Evolutionary conservation across 2,113 vertebrate genomes (phyloP), one percentile per base, ranked within the genome.

Genomic region (Pyxicephalus adspersus): DNA sequence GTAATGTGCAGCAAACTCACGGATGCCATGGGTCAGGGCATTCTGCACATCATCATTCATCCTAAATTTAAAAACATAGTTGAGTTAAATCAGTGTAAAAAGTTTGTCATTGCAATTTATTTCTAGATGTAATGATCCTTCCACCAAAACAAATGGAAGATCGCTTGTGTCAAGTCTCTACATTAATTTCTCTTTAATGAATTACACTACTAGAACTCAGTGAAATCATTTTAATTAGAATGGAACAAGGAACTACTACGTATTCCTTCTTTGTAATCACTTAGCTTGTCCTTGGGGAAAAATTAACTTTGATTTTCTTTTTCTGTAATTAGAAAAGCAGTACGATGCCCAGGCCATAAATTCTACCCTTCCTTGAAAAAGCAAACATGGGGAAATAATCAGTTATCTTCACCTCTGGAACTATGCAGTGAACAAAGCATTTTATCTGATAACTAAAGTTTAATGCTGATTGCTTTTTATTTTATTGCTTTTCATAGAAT

Each of bases 101-200:
- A 58, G 31, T 13, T 51, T 45, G 38, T 51, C 34, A 5, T 25
- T 57, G 57, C 70, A 50, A 63, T 76, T 63, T 76, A 76, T 3
- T 76, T 18, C 85, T 63, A 0, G 50, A 52, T 52, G 0, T 68
- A 75, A 65, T 77, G 82, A 20, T 45, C 58, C 63, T 80, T 76
- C 13, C 23, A 29, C 52, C 60, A 81, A 71, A 77, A 65, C 28
- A 29, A 80, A 1, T 22, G 18, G 72, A 29, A 83, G 60, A 70
- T 84, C 23, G 57, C 80, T 25, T 80, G 15, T 38, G 55, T 88
- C 55, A 85, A 78, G 73, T 4, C 58, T 84, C 79, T 29, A 3
- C 77, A 80, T 80, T 89, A 84, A 86, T 38, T 85, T 86, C 83
- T 85, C 77, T 84, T 87, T 83, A 87, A 86, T 64, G 64, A 79